Base-by-base conservation (phyloP, 1,140 invertebrate species). In the Sipha flava region DNA sequence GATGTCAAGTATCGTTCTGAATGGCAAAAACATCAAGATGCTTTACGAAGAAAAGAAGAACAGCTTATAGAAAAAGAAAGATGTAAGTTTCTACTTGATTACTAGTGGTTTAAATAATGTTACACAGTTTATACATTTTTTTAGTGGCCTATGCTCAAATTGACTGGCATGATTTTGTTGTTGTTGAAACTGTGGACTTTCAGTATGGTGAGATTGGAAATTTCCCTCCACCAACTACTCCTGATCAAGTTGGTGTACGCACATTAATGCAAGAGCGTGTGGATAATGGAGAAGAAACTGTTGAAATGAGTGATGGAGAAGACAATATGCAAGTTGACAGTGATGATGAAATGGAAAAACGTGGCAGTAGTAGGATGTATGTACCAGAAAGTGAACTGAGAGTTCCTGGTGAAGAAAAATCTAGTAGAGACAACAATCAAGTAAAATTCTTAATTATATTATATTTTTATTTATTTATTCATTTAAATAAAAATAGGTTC, bases 81-180 rank as follows among this genome's bases (percentile, higher is more conserved):
- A 87, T 87, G 90, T 91, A 85, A 83, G 62, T 82, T 72, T 75
- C 52, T 18, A 77, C 23, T 77, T 6, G 23, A 37, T 37, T 23
- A 10, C 2, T 21, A 16, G 3, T 37, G 4, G 26, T 43, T 16
- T 73, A 23, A 16, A 47, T 23, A 1, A 40, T 73, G 9, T 75
- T 23, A 26, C 40, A 31, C 40, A 12, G 29, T 40, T 16, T 10
- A 18, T 54, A 23, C 54, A 12, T 79, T 81, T 87, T n/a, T 87
- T 79, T 82, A 89, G 91, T 98, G 43, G 96, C 97, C 0, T 99
- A 99, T 85, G 95, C 96, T 3, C 95, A 97, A 84, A 98, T 99
- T 82, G 98, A 99, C 85, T 99, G 98, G 98, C 98, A 99, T 85
- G 97, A 99, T 87, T 99, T 99, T 88, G 97, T 99, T 2, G 97